Evolutionary conservation across 2,797 vertebrate species (phyloP).

Genomic region (Harpagifer antarcticus): DNA sequence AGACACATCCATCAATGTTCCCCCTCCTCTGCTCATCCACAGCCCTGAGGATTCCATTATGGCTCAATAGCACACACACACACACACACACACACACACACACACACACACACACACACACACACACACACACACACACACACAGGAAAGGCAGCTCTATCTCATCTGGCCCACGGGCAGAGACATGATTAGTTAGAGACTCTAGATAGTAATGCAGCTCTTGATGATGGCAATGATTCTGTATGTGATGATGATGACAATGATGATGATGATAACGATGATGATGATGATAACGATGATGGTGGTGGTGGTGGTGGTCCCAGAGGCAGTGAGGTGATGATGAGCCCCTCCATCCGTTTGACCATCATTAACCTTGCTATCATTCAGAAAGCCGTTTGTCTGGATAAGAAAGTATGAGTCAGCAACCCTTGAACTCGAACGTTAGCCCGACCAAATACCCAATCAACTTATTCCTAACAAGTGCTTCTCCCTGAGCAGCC

Average conservation of each 20-base stretch:
- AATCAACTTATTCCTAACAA: background rate
- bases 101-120: conserved; percentile 19
- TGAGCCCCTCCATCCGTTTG: conserved; percentile 25
- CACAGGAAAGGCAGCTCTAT: conserved; percentile 45
- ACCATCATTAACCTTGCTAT: conserved; percentile 35
- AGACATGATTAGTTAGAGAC: conserved; percentile 67
- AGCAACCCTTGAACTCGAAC: conserved; percentile 9
- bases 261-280: conserved; percentile 35
- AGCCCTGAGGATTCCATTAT: conserved; percentile 72
- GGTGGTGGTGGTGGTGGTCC: conserved; percentile 22
- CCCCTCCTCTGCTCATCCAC: conserved; percentile 57
- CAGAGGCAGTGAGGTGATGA: conserved; percentile 46
- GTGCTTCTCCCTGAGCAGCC: background rate
- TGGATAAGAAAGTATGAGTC: conserved; percentile 3
- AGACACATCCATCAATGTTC: conserved; percentile 74
- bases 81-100: conserved; percentile 27
- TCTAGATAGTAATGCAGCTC: conserved; percentile 47
- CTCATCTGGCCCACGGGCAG: conserved; percentile 58
- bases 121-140: conserved; percentile 35
- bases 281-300: background rate
- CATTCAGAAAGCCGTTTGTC: conserved; percentile 16
- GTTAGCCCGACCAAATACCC: background rate
- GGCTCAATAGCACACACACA: conserved; percentile 46
- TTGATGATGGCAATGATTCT: conserved; percentile 41
- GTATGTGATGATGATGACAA: conserved; percentile 32